Base-by-base conservation (phyloP, 2,888 invertebrate genomes). In the Brachypalpus laphriformis region DNA sequence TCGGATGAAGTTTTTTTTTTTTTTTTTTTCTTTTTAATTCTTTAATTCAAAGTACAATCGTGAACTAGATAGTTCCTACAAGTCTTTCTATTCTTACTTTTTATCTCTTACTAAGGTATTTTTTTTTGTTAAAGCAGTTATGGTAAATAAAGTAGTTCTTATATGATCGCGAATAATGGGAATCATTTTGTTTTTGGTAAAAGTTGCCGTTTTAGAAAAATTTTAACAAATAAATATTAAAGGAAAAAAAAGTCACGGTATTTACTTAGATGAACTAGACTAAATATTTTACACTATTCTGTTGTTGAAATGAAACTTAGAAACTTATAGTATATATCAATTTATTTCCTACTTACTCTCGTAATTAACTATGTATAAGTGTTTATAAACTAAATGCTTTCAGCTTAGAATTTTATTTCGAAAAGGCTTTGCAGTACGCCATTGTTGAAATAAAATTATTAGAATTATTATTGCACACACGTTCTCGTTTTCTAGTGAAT, bases 401-500 rank as follows among this genome's bases (percentile, higher is more conserved):
- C 66, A 85, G 85, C 85, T 81, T 85, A 85, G 87, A 88, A 87
- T 81, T 88, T 89, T 89, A 90, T 90, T 90, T 89, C 89, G 90
- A 90, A 88, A 89, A 89, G 88, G 91, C 89, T 88, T 90, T 90
- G 88, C 89, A 90, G 87, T 89, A 89, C 87, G 89, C 88, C 89
- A 89, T 88, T 88, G 89, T 91, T 89, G 91, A 90, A 89, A 90
- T 89, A 88, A 88, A 88, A 88, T 87, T 89, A 89, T 88, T 90
- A 90, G 89, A 88, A 89, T 88, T 90, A 90, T 90, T 91, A 88
- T 91, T 90, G 89, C 91, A 90, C 87, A 90, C 89, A 88, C 91
- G 91, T 89, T 91, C 90, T 89, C 91, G 89, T 88, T 91, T 91
- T 87, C 91, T 90, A 87, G 91, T 91, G 89, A 90, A 91, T 88